Conservation (phyloP, 2,797 vertebrate genomes). For the Protonibea diacanthus region DNA sequence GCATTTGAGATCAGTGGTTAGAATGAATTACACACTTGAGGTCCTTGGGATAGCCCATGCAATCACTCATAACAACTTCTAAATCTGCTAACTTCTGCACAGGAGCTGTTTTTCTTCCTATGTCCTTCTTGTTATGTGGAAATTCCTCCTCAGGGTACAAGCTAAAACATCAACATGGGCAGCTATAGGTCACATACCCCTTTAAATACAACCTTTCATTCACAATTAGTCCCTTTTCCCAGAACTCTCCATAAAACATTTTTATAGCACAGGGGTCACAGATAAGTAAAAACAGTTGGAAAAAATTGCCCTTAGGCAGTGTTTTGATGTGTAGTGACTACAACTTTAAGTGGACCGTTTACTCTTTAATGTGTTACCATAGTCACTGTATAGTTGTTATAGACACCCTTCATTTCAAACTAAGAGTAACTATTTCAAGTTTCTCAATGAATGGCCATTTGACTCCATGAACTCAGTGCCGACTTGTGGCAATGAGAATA, state of each 20-base stretch:
- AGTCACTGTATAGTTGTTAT: constrained; percentile 32
- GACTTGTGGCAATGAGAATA: constrained; percentile 7
- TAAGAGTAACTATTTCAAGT: constrained; percentile 22
- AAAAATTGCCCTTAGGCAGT: constrained; percentile 26
- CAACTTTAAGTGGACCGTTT: constrained; percentile 35
- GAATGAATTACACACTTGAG: constrained; percentile 18
- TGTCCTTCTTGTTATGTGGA: constrained; percentile 30
- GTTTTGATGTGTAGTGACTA: constrained; percentile 44
- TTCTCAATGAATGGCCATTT: constrained; percentile 44
- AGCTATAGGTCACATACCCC: constrained; percentile 47
- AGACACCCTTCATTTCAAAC: constrained; percentile 43
- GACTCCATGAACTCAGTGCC: constrained; percentile 13
- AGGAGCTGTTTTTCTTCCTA: constrained; percentile 26
- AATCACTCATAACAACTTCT: constrained; percentile 12
- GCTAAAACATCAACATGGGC: constrained; percentile 39
- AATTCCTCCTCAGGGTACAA: constrained; percentile 17
- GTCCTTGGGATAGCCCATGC: background rate
- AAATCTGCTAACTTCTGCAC: constrained; percentile 26
- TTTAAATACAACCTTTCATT: constrained; percentile 61
- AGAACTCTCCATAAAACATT: constrained; percentile 68
- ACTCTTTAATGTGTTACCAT: constrained; percentile 35
- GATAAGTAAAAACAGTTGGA: constrained; percentile 54
- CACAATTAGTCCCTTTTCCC: constrained; percentile 63
- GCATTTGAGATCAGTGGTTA: constrained; percentile 27
- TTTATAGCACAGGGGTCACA: constrained; percentile 61